Evolutionary conservation across 2,888 invertebrate species (phyloP).

Genomic region (Metacarcinus magister): DNA sequence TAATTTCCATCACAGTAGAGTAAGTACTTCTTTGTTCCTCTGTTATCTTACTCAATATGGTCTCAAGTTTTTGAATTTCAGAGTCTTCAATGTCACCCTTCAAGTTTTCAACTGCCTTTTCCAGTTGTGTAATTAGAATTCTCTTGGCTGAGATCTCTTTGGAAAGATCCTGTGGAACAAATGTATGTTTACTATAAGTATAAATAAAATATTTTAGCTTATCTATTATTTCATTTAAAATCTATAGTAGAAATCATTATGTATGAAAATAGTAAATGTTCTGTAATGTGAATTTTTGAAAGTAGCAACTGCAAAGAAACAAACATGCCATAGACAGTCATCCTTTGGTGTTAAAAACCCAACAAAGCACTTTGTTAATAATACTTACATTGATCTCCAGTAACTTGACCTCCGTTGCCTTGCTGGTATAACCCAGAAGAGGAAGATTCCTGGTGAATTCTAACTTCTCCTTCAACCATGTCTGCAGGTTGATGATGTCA

Average conservation of each 20-base stretch:
- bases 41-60: slow-evolving; percentile 89
- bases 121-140: slow-evolving; percentile 88
- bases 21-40: slow-evolving; percentile 91
- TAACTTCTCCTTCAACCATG: slow-evolving; percentile 92
- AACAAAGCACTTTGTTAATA: background rate
- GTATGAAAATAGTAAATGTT: no score
- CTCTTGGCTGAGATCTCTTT: slow-evolving; percentile 95
- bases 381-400: slow-evolving; percentile 81
- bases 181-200: background rate
- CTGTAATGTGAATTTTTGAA: background rate
- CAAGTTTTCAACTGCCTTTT: slow-evolving; percentile 93
- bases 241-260: background rate
- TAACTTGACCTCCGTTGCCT: slow-evolving; percentile 79
- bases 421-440: slow-evolving; percentile 79
- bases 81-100: slow-evolving; percentile 93
- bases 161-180: slow-evolving; percentile 87
- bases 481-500: slow-evolving; percentile 91
- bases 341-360: background rate
- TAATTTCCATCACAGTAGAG: slow-evolving; percentile 89
- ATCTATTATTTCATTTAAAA: slow-evolving; percentile 49
- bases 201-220: background rate
- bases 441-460: slow-evolving; percentile 81
- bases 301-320: background rate
- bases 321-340: background rate
- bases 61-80: slow-evolving; percentile 92